These are phyloP conservation scores for Euplagia quadripunctaria DNA, from an alignment of 2,888 invertebrate genomes.

Conservation along the genomic window DNA sequence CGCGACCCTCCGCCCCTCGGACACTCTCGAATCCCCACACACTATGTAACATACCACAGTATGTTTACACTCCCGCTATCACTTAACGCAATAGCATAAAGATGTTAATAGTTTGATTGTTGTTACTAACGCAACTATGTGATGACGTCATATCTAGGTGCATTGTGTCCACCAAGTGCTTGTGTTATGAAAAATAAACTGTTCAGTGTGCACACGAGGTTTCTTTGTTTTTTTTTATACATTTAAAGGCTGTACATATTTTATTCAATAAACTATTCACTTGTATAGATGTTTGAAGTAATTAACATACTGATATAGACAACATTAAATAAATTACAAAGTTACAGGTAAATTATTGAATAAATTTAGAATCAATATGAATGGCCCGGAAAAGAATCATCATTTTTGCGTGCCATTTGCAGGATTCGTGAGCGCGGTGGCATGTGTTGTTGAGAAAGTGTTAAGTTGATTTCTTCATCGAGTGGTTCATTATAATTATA, in stretches of 20 bases:
- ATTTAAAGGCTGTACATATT: conserved; percentile 18
- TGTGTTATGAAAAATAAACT: conserved; percentile 47
- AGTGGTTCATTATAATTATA: neutral
- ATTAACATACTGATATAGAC: neutral
- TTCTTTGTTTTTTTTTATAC: conserved; percentile 45
- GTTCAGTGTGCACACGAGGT: conserved; percentile 40
- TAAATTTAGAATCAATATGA: conserved; percentile 28
- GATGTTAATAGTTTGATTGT: conserved; percentile 55
- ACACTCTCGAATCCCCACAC: conserved; percentile 31
- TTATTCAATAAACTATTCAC: conserved; percentile 17
- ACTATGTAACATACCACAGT: conserved; percentile 33
- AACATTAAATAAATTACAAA: neutral
- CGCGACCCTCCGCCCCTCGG: conserved; percentile 61
- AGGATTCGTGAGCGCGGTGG: conserved; percentile 52
- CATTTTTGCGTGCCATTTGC: conserved; percentile 65
- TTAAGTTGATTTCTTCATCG: conserved; percentile 23
- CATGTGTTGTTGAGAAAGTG: conserved; percentile 52
- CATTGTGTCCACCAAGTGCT: conserved; percentile 35
- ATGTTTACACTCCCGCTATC: conserved; percentile 46
- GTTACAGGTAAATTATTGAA: conserved; percentile 13
- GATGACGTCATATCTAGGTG: conserved; percentile 20
- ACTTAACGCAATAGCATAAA: conserved; percentile 64
- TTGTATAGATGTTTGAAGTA: neutral
- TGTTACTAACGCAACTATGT: conserved; percentile 29
- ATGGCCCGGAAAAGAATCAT: conserved; percentile 66